Conservation (phyloP, 2,888 invertebrate species). For the Orthosia gothica region DNA sequence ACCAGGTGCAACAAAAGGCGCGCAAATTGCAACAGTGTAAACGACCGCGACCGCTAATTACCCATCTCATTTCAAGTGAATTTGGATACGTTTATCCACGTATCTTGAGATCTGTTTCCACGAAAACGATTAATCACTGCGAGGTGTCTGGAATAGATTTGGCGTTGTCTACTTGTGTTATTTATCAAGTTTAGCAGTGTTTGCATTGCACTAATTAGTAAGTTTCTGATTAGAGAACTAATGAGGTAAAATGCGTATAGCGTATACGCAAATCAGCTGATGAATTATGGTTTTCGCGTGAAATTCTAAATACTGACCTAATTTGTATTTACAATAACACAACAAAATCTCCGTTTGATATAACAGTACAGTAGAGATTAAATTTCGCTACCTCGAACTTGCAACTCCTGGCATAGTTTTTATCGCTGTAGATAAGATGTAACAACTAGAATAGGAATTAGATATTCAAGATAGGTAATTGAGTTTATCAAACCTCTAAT, state of each 20-base stretch:
- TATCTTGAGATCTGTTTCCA: constrained; percentile 6
- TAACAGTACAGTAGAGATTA: constrained; percentile 20
- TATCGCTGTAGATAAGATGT: constrained; percentile 43
- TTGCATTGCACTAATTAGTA: constrained; percentile 40
- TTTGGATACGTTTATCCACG: neutral
- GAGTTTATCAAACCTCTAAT: constrained; percentile 17
- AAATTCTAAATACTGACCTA: neutral
- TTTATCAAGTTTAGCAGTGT: constrained; percentile 24
- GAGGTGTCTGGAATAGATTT: constrained; percentile 20
- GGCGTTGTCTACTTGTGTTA: constrained; percentile 21
- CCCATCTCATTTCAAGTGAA: constrained; percentile 22
- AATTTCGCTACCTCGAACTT: constrained; percentile 53
- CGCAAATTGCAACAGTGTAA: constrained; percentile 50
- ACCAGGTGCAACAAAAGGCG: constrained; percentile 70
- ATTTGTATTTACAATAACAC: constrained; percentile 15
- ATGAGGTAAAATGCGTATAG: constrained; percentile 8
- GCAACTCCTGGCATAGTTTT: constrained; percentile 37
- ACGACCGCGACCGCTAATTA: constrained; percentile 50
- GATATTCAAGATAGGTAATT: constrained; percentile 30
- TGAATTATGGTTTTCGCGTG: neutral
- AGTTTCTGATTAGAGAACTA: constrained; percentile 27
- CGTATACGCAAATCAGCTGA: neutral
- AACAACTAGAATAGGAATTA: constrained; percentile 32
- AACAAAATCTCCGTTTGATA: constrained; percentile 25
- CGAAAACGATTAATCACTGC: constrained; percentile 24